These are phyloP conservation scores for Polymixis lichenea DNA, from an alignment of 2,888 invertebrate genomes.

Conservation along the genomic window DNA sequence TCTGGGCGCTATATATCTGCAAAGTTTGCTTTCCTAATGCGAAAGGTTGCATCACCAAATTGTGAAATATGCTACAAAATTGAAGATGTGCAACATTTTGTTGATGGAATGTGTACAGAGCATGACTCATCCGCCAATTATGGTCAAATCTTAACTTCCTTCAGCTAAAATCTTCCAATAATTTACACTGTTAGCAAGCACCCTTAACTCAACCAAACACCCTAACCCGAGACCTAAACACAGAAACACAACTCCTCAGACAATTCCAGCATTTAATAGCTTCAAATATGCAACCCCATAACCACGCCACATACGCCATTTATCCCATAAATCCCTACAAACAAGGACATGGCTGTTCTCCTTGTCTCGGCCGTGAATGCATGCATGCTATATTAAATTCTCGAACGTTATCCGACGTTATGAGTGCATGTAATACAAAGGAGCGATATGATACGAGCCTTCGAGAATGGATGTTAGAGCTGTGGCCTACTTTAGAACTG, in stretches of 20 bases:
- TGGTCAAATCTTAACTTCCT: not conserved
- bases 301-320: not conserved
- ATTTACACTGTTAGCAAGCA: not conserved
- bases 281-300: slow-evolving; percentile 17
- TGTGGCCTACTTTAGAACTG: slow-evolving; percentile 43
- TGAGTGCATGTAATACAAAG: slow-evolving; percentile 51
- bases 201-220: not conserved
- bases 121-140: not conserved
- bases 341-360: slow-evolving; percentile 37
- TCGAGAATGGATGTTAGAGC: slow-evolving; percentile 26
- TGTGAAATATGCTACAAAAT: not conserved
- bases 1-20: not conserved
- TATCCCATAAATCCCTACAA: slow-evolving; percentile 38
- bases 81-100: not conserved
- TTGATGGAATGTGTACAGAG: not conserved
- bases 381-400: slow-evolving; percentile 65
- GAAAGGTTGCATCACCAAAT: not conserved
- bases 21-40: not conserved
- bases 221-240: not conserved
- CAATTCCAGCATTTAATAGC: slow-evolving; percentile 35
- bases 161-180: not conserved
- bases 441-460: slow-evolving; percentile 19
- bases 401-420: slow-evolving; percentile 61
- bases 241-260: slow-evolving; percentile 3
- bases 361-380: slow-evolving; percentile 31